Percentiles rank a stretch among this genome's conserved stretches.
Conservation (phyloP, 2,888 invertebrate species). For the Stenolophus ochropezus region DNA sequence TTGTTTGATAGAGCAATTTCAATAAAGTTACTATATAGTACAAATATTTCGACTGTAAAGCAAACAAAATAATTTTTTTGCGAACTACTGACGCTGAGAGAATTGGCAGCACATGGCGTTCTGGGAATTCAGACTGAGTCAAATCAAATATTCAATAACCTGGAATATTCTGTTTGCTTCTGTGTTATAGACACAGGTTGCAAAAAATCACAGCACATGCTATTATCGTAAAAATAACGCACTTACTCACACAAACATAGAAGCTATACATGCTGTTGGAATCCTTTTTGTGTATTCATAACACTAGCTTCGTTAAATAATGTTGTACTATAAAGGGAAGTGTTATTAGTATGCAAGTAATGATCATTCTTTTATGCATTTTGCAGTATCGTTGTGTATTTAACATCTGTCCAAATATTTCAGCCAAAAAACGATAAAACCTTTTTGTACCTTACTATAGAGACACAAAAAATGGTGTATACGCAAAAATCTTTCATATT, state of each 20-base stretch:
- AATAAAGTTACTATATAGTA: not conserved
- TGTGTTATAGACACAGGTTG: not conserved
- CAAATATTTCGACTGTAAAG: not conserved
- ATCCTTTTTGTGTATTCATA: not conserved
- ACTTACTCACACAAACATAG: not conserved
- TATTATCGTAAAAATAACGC: not conserved
- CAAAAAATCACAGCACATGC: not conserved
- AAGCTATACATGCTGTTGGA: not conserved
- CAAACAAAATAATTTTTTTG: not conserved
- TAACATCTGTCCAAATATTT: not conserved
- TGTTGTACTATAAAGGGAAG: not conserved
- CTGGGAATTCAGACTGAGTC: slow-evolving; percentile 8
- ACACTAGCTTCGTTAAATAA: not conserved
- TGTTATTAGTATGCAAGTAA: not conserved
- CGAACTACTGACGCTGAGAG: not conserved
- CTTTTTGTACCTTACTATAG: too few species aligned
- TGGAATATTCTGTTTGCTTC: slow-evolving; percentile 3
- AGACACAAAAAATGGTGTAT: too few species aligned
- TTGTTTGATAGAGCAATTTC: not conserved
- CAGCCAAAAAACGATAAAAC: too few species aligned
- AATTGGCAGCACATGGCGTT: not conserved
- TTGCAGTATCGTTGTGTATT: not conserved
- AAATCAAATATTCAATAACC: slow-evolving; percentile 32
- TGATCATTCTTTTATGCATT: not conserved
- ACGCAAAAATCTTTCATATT: too few species aligned